phyloP scores from a whole-genome alignment of 92 coral and sea anemone species.

The Paramuricea clavata region DNA sequence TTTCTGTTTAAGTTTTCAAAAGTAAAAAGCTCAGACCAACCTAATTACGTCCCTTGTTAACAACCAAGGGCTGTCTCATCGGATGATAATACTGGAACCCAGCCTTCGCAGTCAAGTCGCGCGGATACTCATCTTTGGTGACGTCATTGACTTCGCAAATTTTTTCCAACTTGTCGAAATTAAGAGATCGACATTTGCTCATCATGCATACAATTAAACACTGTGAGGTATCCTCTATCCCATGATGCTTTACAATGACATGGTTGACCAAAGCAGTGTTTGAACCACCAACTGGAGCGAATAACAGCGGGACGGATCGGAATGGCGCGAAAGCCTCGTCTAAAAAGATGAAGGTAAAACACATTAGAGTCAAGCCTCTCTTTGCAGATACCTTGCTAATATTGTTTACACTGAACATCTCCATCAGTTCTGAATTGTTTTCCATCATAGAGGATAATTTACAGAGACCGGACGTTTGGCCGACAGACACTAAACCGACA shows the following conservation, averaged over 20 bases:
- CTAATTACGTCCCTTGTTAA: not conserved
- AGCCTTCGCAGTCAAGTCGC: constrained; percentile 2
- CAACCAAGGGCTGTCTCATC: not conserved
- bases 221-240: constrained; percentile 15
- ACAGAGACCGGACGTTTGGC: too few species aligned
- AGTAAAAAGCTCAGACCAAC: not conserved
- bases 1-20: too few species aligned
- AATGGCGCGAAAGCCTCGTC: constrained; percentile 9
- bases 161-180: constrained; percentile 3
- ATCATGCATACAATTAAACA: constrained; percentile 29
- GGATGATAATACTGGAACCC: constrained; percentile 33
- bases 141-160: constrained; percentile 15
- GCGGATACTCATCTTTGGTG: constrained; percentile 18
- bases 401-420: too few species aligned
- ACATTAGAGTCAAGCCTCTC: too few species aligned
- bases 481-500: too few species aligned
- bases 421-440: too few species aligned
- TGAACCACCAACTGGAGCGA: constrained; percentile 13
- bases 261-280: constrained; percentile 33
- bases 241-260: constrained; percentile 3
- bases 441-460: too few species aligned
- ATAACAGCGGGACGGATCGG: not conserved
- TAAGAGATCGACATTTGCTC: constrained; percentile 26
- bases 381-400: too few species aligned
- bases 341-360: not conserved